A percentile compares a stretch with the other conserved stretches of the same genome.
phyloP scores from a whole-genome alignment of 2,797 vertebrate species.

The Monodelphis domestica region DNA sequence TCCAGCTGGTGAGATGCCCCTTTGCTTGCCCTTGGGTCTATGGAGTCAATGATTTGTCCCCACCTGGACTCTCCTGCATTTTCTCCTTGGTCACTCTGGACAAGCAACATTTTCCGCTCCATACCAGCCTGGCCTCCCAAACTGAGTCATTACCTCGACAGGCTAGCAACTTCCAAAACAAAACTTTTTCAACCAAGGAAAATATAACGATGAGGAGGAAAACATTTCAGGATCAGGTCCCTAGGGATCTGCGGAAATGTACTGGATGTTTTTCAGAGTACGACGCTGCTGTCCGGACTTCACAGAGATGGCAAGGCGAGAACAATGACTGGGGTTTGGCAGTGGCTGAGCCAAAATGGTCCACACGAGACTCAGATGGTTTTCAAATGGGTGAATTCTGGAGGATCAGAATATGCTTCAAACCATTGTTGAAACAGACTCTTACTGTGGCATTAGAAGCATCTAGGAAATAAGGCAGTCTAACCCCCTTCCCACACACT shows the following conservation, averaged over 20 bases:
- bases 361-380: not conserved
- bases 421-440: not conserved
- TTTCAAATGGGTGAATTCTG: constrained; percentile 10
- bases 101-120: constrained; percentile 80
- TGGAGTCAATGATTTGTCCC: constrained; percentile 10
- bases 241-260: constrained; percentile 72
- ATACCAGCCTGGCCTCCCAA: constrained; percentile 70
- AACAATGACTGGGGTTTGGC: constrained; percentile 68
- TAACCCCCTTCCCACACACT: not conserved
- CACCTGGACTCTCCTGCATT: constrained; percentile 72
- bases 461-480: not conserved
- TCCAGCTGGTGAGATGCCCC: not conserved
- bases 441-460: not conserved
- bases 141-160: constrained; percentile 82
- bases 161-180: constrained; percentile 83
- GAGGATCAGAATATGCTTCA: constrained; percentile 14
- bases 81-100: constrained; percentile 61
- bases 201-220: constrained; percentile 80
- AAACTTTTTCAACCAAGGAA: constrained; percentile 83
- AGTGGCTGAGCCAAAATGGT: constrained; percentile 28
- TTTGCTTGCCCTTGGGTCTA: not conserved
- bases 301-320: constrained; percentile 45
- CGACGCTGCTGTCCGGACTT: constrained; percentile 61
- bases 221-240: constrained; percentile 79
- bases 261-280: constrained; percentile 75